Percentiles rank a stretch among this genome's conserved stretches.
Evolutionary conservation across 1,140 invertebrate genomes (phyloP).

Genomic region (Eumeta japonica): DNA sequence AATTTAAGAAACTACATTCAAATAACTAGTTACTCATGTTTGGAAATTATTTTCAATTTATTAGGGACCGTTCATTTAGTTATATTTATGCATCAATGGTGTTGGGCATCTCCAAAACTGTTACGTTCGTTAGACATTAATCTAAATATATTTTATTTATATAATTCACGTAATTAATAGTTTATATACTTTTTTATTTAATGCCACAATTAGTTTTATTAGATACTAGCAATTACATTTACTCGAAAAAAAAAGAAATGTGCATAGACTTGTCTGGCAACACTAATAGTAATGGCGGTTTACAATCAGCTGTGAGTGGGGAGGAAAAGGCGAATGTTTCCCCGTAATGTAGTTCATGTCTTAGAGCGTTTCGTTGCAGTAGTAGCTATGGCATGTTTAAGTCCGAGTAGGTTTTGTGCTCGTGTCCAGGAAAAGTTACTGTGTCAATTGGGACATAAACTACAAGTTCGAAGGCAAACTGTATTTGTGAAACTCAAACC

Average conservation of each 20-base stretch:
- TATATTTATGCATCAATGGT: too few relatives aligned
- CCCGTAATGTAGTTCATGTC: constrained; percentile 52
- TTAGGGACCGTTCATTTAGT: too few relatives aligned
- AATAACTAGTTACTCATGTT: too few relatives aligned
- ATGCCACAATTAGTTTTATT: too few relatives aligned
- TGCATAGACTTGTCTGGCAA: constrained; percentile 18
- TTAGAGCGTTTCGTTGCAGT: constrained; percentile 63
- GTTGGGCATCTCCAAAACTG: too few relatives aligned
- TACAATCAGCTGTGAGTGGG: constrained; percentile 57
- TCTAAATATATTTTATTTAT: constrained; percentile 5
- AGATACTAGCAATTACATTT: too few relatives aligned
- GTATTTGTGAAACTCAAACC: constrained; percentile 64
- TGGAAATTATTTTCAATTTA: too few relatives aligned
- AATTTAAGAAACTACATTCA: too few relatives aligned
- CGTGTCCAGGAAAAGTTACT: constrained; percentile 71
- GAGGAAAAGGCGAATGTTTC: constrained; percentile 45
- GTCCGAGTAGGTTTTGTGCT: constrained; percentile 73
- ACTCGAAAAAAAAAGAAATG: too few relatives aligned
- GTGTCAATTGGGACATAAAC: constrained; percentile 70
- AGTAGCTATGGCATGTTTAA: constrained; percentile 75
- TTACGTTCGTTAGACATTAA: too few relatives aligned
- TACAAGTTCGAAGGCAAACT: constrained; percentile 61
- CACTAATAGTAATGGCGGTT: constrained; percentile 25
- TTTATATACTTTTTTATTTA: too few relatives aligned
- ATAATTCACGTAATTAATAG: too few relatives aligned